Evolutionary conservation across 2,113 vertebrate genomes (phyloP).

Genomic region (Noctilio leporinus): DNA sequence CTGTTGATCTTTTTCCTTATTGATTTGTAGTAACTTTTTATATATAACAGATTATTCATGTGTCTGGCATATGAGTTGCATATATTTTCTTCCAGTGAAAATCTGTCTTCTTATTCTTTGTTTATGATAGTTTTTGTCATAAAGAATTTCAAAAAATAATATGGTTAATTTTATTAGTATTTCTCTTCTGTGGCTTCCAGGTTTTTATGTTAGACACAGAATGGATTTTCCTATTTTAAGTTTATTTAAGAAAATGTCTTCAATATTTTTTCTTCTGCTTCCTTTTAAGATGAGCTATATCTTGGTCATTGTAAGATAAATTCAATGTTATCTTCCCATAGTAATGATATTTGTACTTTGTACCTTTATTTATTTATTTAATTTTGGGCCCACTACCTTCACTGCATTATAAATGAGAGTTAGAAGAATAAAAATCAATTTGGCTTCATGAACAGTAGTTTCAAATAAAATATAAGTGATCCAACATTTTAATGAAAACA

Average conservation of each 20-base stretch:
- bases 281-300: background rate
- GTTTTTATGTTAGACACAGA: background rate
- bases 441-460: background rate
- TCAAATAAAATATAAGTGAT: conserved; percentile 12
- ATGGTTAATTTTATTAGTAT: background rate
- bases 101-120: background rate
- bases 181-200: background rate
- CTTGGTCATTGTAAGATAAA: background rate
- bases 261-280: background rate
- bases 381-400: background rate
- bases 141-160: background rate
- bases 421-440: background rate
- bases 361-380: background rate
- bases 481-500: conserved; percentile 25
- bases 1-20: background rate
- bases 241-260: background rate
- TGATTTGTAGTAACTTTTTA: background rate
- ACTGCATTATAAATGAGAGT: background rate
- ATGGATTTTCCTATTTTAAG: background rate
- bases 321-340: background rate
- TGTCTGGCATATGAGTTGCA: background rate
- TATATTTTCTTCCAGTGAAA: background rate
- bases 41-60: background rate
- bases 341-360: background rate
- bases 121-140: background rate